Conservation (phyloP, 2,113 vertebrate genomes). For the Ailuropoda melanoleuca region DNA sequence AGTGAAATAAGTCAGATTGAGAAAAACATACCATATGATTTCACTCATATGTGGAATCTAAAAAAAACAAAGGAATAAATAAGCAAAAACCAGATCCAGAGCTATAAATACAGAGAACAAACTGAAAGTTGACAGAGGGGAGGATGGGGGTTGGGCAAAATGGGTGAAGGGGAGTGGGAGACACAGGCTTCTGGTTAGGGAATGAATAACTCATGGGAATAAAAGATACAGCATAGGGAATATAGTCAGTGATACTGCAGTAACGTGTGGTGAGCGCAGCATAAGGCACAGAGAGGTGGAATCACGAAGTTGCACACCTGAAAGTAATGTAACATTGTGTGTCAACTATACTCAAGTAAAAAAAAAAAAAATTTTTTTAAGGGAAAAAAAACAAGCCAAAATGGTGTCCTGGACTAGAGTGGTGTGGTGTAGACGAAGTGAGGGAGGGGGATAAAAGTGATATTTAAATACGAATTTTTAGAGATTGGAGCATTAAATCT, state of each 20-base stretch:
- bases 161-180: background rate
- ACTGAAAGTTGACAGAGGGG: background rate
- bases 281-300: background rate
- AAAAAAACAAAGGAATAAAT: background rate
- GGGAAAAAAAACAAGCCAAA: background rate
- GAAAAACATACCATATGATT: background rate
- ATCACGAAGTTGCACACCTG: background rate
- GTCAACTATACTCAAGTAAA: background rate
- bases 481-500: background rate
- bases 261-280: background rate
- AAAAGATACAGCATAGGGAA: background rate
- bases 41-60: background rate
- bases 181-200: background rate
- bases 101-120: background rate
- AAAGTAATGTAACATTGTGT: background rate
- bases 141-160: background rate
- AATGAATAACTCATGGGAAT: background rate
- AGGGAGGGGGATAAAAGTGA: background rate
- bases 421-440: background rate
- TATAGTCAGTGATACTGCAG: background rate
- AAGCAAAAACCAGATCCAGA: background rate
- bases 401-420: background rate
- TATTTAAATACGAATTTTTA: background rate
- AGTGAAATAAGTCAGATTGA: background rate
- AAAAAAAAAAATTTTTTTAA: background rate